Evolutionary conservation across 1,140 invertebrate genomes (phyloP).

Genomic region (Monochamus saltuarius): DNA sequence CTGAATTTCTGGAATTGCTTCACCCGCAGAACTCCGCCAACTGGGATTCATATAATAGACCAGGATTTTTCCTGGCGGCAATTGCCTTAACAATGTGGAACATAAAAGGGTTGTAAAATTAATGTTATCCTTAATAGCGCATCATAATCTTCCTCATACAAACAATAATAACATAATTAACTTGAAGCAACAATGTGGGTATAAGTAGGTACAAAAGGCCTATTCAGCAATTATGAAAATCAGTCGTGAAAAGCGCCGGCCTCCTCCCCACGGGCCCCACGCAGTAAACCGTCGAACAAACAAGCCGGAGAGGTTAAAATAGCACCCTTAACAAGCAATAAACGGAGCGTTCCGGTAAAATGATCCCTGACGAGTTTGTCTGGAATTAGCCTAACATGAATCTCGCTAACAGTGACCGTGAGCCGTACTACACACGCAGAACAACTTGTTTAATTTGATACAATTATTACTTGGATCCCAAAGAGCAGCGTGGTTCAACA

Average conservation of each 20-base stretch:
- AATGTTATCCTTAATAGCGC: background rate
- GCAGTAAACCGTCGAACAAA: slow-evolving; percentile 31
- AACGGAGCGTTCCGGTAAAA: slow-evolving; percentile 35
- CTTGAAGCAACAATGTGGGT: slow-evolving; percentile 15
- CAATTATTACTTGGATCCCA: too few relatives aligned
- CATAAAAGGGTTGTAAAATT: too few relatives aligned
- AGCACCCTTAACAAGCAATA: slow-evolving; percentile 41
- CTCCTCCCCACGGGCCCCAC: slow-evolving; percentile 8
- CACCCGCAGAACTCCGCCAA: too few relatives aligned
- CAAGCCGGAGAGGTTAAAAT: slow-evolving; percentile 32
- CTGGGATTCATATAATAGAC: too few relatives aligned
- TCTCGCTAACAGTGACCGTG: slow-evolving; percentile 34
- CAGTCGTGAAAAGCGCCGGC: slow-evolving; percentile 9
- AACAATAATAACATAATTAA: slow-evolving; percentile 21
- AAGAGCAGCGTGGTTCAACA: too few relatives aligned
- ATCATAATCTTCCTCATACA: slow-evolving; percentile 5
- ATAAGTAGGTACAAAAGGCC: slow-evolving; percentile 22
- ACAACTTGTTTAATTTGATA: too few relatives aligned
- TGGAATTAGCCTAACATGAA: slow-evolving; percentile 37
- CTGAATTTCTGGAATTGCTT: too few relatives aligned
- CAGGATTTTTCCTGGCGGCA: too few relatives aligned
- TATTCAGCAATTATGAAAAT: slow-evolving; percentile 29
- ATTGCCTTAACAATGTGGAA: too few relatives aligned
- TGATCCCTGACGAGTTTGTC: slow-evolving; percentile 32
- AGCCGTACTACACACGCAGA: too few relatives aligned